These are phyloP conservation scores for Bothrops jararaca DNA, from an alignment of 2,113 vertebrate genomes.

Conservation along the genomic window DNA sequence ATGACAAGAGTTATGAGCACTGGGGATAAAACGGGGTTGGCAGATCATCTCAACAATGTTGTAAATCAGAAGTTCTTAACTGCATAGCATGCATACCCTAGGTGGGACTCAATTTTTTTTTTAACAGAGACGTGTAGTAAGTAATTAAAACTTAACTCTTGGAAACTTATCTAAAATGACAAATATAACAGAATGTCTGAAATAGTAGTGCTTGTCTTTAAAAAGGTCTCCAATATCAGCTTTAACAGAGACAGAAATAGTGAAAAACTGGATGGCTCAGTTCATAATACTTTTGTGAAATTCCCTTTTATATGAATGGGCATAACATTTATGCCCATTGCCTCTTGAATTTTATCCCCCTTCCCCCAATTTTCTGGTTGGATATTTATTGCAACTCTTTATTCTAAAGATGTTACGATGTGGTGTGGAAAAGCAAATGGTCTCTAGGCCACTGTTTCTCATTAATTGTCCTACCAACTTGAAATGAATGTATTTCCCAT, in stretches of 20 bases:
- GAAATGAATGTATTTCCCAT: conserved; percentile 39
- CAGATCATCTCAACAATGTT: background rate
- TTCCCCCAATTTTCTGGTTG: conserved; percentile 31
- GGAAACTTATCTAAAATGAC: background rate
- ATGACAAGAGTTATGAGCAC: background rate
- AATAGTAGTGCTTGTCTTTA: background rate
- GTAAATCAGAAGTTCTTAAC: background rate
- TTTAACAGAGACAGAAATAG: background rate
- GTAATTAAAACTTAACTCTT: background rate
- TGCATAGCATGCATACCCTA: background rate
- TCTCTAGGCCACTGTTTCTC: conserved; percentile 23
- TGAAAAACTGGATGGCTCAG: background rate
- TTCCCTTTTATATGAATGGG: background rate
- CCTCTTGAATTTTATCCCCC: background rate
- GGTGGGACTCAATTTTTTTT: background rate
- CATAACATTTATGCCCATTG: too few relatives aligned
- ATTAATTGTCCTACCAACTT: background rate
- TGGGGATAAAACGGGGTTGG: background rate
- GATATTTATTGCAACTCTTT: conserved; percentile 27
- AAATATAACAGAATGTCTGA: background rate
- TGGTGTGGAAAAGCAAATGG: background rate
- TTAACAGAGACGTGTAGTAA: background rate
- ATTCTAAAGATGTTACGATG: conserved; percentile 22
- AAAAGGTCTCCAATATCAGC: background rate
- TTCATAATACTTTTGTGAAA: background rate